Evolutionary conservation across 1,140 invertebrate species (phyloP).

Genomic region (Bombus breviceps): DNA sequence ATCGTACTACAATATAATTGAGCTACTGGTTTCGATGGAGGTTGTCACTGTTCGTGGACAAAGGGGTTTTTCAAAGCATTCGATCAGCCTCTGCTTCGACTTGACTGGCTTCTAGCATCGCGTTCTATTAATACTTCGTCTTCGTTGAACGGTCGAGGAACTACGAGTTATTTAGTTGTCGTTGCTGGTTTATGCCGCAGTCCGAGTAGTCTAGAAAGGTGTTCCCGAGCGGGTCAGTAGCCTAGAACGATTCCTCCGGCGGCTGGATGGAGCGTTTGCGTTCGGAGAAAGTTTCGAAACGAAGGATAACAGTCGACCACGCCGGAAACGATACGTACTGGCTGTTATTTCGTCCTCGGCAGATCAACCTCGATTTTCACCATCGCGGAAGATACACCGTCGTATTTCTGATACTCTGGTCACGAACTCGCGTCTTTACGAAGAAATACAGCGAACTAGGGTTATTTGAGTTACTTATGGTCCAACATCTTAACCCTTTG

Average conservation of each 20-base stretch:
- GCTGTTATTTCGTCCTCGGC: not conserved
- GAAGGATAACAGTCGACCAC: slow-evolving; percentile 23
- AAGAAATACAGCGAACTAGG: not conserved
- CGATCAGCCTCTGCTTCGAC: not conserved
- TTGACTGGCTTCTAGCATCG: not conserved
- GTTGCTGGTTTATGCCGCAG: not conserved
- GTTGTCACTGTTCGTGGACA: not conserved
- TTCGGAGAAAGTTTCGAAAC: slow-evolving; percentile 57
- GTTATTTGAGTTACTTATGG: not conserved
- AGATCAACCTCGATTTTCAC: too few species aligned
- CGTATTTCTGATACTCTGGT: too few species aligned
- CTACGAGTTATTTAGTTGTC: not conserved
- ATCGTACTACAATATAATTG: not conserved
- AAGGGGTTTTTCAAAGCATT: not conserved
- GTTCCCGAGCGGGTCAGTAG: slow-evolving; percentile 5
- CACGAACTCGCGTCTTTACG: too few species aligned
- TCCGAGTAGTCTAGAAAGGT: not conserved
- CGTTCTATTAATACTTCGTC: slow-evolving; percentile 3
- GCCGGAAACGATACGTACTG: slow-evolving; percentile 47
- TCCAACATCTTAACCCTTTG: too few species aligned
- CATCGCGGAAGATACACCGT: too few species aligned
- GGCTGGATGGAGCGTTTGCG: not conserved
- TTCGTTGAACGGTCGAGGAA: not conserved
- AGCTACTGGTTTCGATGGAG: not conserved
- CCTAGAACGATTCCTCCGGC: slow-evolving; percentile 22